These are phyloP conservation scores for Trileptium ribeirensis DNA, from an alignment of 2,888 invertebrate species.

Conservation along the genomic window DNA sequence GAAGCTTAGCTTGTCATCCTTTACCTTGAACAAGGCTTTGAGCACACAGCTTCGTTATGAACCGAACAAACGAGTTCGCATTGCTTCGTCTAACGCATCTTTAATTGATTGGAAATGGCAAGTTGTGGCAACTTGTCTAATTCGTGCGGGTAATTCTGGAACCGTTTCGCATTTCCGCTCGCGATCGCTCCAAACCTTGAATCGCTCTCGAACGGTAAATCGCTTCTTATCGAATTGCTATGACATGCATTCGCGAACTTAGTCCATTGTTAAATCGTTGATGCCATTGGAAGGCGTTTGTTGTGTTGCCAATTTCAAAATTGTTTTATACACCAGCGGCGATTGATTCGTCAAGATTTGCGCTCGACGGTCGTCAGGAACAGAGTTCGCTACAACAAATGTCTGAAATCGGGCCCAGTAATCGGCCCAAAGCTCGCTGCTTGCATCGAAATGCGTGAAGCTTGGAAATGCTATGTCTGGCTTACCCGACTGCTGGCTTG, in stretches of 20 bases:
- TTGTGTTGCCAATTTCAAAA: not conserved
- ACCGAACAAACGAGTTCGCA: conserved; percentile 27
- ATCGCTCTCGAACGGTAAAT: conserved; percentile 30
- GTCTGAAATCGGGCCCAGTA: conserved; percentile 2
- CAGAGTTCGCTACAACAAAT: not conserved
- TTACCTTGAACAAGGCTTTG: conserved; percentile 34
- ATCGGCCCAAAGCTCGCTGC: not conserved
- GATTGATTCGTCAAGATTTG: conserved; percentile 9
- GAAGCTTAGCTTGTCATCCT: conserved; percentile 31
- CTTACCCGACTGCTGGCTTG: not conserved
- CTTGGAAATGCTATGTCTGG: too few relatives aligned
- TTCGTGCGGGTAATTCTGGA: conserved; percentile 29
- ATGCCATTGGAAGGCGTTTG: not conserved
- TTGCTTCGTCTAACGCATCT: not conserved
- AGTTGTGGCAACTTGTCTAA: conserved; percentile 31
- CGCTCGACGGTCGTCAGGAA: not conserved
- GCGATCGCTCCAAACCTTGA: conserved; percentile 32
- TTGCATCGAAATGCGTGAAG: not conserved
- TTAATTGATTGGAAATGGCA: conserved; percentile 26
- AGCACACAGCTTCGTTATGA: conserved; percentile 28
- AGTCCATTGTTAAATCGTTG: conserved; percentile 6
- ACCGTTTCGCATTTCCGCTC: conserved; percentile 33
- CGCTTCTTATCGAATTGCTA: conserved; percentile 27
- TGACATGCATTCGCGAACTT: not conserved
- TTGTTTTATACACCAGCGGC: not conserved